A percentile compares a stretch with the other conserved stretches of the same genome.
Conservation (phyloP, 2,888 invertebrate species). For the Mesorhabditis spiculigera region DNA sequence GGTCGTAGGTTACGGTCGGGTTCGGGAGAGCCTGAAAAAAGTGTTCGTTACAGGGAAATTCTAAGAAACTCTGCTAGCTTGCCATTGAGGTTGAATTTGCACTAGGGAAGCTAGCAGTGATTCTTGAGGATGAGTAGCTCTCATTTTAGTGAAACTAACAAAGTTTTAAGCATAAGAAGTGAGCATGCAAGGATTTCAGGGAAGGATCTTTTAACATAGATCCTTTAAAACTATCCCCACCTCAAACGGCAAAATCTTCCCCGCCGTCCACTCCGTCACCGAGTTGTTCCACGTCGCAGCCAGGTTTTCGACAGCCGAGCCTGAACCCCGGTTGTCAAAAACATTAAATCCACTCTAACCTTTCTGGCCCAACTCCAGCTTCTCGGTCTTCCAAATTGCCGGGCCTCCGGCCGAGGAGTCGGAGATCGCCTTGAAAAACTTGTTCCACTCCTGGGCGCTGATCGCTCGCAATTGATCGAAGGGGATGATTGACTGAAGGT, state of each 20-base stretch:
- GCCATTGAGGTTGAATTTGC: too few relatives aligned
- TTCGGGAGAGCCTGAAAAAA: background rate
- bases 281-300: background rate
- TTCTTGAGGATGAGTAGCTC: too few relatives aligned
- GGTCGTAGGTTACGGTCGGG: background rate
- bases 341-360: too few relatives aligned
- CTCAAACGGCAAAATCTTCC: background rate
- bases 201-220: too few relatives aligned
- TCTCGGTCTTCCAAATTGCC: background rate
- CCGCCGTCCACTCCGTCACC: background rate
- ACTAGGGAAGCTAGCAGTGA: too few relatives aligned
- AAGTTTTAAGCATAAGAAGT: too few relatives aligned
- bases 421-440: background rate
- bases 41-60: too few relatives aligned
- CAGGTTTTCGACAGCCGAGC: too few relatives aligned
- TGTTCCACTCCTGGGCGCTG: background rate
- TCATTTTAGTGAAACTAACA: too few relatives aligned
- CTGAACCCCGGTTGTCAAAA: too few relatives aligned
- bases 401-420: background rate
- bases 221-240: background rate
- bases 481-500: background rate
- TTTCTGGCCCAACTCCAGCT: background rate
- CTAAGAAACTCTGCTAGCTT: too few relatives aligned
- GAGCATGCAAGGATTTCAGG: too few relatives aligned
- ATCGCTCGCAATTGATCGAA: background rate